phyloP scores from a whole-genome alignment of 2,113 vertebrate species.

The Silurus glanis region DNA sequence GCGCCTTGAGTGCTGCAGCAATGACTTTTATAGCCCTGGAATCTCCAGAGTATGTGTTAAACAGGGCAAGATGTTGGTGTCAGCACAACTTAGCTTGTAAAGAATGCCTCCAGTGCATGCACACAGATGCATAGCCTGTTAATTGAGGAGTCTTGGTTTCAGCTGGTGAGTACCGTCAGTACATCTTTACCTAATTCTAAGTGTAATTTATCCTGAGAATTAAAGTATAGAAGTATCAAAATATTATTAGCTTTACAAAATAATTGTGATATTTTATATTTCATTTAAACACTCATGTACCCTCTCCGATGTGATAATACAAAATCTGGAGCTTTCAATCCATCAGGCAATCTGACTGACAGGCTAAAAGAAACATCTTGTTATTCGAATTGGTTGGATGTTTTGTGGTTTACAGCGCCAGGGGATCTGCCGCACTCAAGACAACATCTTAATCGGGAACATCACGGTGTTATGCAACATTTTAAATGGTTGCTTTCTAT shows the following conservation, averaged over 20 bases:
- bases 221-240: neutral
- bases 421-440: neutral
- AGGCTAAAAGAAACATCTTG: neutral
- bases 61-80: constrained; percentile 3
- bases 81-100: constrained; percentile 29
- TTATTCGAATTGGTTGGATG: neutral
- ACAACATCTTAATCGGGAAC: neutral
- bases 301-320: too few relatives aligned
- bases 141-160: neutral
- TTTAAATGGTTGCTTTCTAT: too few relatives aligned
- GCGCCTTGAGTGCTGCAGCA: neutral
- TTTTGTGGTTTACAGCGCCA: too few relatives aligned
- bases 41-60: constrained; percentile 1
- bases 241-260: neutral
- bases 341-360: neutral
- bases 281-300: neutral
- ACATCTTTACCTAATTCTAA: neutral
- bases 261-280: neutral
- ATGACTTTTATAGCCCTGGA: constrained; percentile 19
- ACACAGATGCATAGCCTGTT: neutral
- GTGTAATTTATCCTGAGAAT: neutral
- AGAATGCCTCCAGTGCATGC: constrained; percentile 9
- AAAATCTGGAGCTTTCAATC: neutral
- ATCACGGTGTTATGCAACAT: too few relatives aligned
- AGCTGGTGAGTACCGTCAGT: neutral